phyloP scores from a whole-genome alignment of 2,113 vertebrate genomes.

The Ornithorhynchus anatinus region DNA sequence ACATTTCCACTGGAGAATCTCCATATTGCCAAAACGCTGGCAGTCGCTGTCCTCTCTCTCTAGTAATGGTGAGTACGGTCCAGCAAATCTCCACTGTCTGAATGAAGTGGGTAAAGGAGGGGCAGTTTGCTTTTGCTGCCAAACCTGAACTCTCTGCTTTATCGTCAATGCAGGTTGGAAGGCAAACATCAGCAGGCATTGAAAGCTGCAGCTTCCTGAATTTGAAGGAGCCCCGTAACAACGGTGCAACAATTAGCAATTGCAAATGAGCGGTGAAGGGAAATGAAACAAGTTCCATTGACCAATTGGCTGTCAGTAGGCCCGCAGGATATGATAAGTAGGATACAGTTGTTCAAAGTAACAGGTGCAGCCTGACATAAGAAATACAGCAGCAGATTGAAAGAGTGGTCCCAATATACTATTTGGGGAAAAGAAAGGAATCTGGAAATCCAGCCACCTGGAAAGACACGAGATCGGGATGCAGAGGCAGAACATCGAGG shows the following conservation, averaged over 20 bases:
- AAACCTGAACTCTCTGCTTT: not conserved
- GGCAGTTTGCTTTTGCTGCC: not conserved
- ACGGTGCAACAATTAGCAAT: not conserved
- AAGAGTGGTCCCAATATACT: too few relatives aligned
- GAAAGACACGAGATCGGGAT: too few relatives aligned
- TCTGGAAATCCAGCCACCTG: too few relatives aligned
- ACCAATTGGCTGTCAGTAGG: not conserved
- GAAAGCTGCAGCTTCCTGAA: not conserved
- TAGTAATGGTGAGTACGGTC: not conserved
- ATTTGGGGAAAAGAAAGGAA: too few relatives aligned
- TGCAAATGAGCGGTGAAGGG: not conserved
- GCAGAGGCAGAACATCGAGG: too few relatives aligned
- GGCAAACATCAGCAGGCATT: not conserved
- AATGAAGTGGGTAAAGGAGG: not conserved
- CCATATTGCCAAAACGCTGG: not conserved
- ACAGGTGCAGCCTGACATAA: too few relatives aligned
- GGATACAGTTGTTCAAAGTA: too few relatives aligned
- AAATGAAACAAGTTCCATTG: not conserved
- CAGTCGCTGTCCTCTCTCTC: not conserved
- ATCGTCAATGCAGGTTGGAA: not conserved
- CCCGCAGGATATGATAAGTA: not conserved
- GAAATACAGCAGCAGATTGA: too few relatives aligned
- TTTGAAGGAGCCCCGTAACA: not conserved
- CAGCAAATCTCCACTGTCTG: too few relatives aligned
- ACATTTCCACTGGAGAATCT: not conserved